These are phyloP conservation scores for Apostichopus japonicus DNA, from an alignment of 35 echinoderm and acorn worm species.

Conservation along the genomic window DNA sequence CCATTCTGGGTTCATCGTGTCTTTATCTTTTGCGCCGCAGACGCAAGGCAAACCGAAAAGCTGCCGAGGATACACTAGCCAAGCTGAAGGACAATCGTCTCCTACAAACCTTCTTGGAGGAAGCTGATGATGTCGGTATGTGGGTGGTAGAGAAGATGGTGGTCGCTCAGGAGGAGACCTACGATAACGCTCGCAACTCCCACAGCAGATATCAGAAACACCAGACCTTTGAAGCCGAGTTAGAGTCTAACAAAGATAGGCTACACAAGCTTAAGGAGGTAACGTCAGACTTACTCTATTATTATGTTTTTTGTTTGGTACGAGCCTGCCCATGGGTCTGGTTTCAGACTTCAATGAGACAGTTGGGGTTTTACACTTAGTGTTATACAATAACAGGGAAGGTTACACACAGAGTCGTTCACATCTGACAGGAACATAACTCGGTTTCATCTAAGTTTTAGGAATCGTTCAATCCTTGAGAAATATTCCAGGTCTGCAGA, in stretches of 20 bases:
- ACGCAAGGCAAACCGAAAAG: slow-evolving; percentile 90
- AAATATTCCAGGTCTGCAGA: too few relatives aligned
- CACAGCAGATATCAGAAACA: slow-evolving; percentile 97
- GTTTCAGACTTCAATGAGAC: too few relatives aligned
- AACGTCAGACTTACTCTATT: neutral
- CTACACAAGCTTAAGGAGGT: slow-evolving; percentile 96
- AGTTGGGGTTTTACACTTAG: neutral
- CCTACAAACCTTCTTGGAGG: slow-evolving; percentile 93
- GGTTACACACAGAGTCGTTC: too few relatives aligned
- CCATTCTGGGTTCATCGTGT: neutral
- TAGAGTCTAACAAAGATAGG: slow-evolving; percentile 87
- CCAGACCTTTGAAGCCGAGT: slow-evolving; percentile 85
- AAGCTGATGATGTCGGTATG: slow-evolving; percentile 85
- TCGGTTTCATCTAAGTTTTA: too few relatives aligned
- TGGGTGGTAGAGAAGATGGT: slow-evolving; percentile 96
- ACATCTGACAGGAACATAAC: too few relatives aligned
- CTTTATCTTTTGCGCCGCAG: slow-evolving; percentile 49
- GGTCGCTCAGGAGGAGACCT: slow-evolving; percentile 85
- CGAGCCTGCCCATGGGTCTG: too few relatives aligned
- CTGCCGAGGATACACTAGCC: slow-evolving; percentile 80
- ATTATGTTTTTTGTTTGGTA: too few relatives aligned
- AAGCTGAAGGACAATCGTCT: slow-evolving; percentile 89
- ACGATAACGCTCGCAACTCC: slow-evolving; percentile 87
- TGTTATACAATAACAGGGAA: too few relatives aligned
- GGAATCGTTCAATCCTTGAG: too few relatives aligned